Base-by-base conservation (phyloP, 2,888 invertebrate genomes). In the Pedicia rivosa region DNA sequence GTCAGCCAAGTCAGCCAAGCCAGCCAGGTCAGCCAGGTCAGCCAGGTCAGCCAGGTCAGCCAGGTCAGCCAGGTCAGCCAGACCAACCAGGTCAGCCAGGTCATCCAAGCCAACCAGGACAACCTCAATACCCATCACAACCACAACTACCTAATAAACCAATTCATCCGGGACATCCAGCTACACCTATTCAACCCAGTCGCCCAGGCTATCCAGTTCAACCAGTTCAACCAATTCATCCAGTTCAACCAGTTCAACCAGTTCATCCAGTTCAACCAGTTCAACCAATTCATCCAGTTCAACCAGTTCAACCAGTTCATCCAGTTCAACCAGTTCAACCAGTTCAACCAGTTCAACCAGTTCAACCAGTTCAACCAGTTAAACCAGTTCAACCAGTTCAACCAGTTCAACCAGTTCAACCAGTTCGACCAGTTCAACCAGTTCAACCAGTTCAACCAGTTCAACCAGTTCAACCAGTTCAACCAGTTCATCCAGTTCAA, bases 51-150 rank as follows among this genome's bases (percentile, higher is more conserved):
- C n/a, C n/a, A n/a, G n/a, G n/a, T n/a, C n/a, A n/a, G n/a, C n/a
- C n/a, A n/a, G n/a, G n/a, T n/a, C n/a, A n/a, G n/a, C n/a, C n/a
- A 22, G 65, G 57, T 36, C 58, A 65, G 31, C 74, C 73, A 14
- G 62, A 58, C 2, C 53, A 42, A 10, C 70, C 70, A 1, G 62
- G 33, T 19, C 36, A 13, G 43, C 7, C 44, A 14, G 36, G 36
- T 9, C 10, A 42, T 28, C 42, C 43, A 1, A 47, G 45, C 34
- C 39, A 44, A 15, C 46, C 45, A 20, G 47, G 20, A 46, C 47
- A 28, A 34, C 50, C 51, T 4, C 49, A 49, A 5, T 35, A 42
- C 5, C 51, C 52, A 19, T 46, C 43, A 7, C 43, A 40, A 36
- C 50, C 51, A 36, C 49, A 8, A 6, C 6, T 6, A 6, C 20